phyloP scores from a whole-genome alignment of 1,140 invertebrate genomes.

The Sminthurinus signatus region DNA sequence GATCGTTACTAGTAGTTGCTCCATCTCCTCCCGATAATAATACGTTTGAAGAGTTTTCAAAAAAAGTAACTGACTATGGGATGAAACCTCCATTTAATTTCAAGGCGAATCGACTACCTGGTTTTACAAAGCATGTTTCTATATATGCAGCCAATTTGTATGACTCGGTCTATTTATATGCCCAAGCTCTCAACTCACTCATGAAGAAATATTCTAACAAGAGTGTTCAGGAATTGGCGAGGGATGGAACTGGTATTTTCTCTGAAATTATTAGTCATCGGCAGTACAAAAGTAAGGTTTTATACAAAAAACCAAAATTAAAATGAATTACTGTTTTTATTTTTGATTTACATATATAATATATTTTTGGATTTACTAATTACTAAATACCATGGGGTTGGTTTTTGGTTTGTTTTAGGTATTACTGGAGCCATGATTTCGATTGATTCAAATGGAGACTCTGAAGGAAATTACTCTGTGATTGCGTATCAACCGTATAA shows the following conservation, averaged over 20 bases:
- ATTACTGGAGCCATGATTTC: slow-evolving; percentile 84
- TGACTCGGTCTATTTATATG: slow-evolving; percentile 89
- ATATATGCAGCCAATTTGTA: slow-evolving; percentile 94
- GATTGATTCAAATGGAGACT: slow-evolving; percentile 86
- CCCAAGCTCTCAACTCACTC: slow-evolving; percentile 69
- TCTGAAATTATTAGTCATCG: slow-evolving; percentile 67
- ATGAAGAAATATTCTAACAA: slow-evolving; percentile 45
- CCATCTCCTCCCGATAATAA: slow-evolving; percentile 68
- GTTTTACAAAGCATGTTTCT: slow-evolving; percentile 69
- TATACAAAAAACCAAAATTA: background rate
- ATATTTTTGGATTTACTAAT: no score
- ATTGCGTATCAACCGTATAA: slow-evolving; percentile 61
- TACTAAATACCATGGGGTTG: no score
- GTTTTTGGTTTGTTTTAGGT: slow-evolving; percentile 54
- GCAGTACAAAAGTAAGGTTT: slow-evolving; percentile 76
- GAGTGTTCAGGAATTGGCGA: slow-evolving; percentile 63
- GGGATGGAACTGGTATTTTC: slow-evolving; percentile 69
- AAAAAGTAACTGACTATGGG: slow-evolving; percentile 67
- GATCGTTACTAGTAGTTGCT: slow-evolving; percentile 76
- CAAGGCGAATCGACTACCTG: slow-evolving; percentile 53
- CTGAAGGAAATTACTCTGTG: slow-evolving; percentile 94
- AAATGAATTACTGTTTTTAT: no score
- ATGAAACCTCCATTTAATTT: slow-evolving; percentile 68
- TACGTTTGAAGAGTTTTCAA: slow-evolving; percentile 64
- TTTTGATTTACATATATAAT: no score